phyloP scores from a whole-genome alignment of 2,113 vertebrate species.

The Saccopteryx bilineata region DNA sequence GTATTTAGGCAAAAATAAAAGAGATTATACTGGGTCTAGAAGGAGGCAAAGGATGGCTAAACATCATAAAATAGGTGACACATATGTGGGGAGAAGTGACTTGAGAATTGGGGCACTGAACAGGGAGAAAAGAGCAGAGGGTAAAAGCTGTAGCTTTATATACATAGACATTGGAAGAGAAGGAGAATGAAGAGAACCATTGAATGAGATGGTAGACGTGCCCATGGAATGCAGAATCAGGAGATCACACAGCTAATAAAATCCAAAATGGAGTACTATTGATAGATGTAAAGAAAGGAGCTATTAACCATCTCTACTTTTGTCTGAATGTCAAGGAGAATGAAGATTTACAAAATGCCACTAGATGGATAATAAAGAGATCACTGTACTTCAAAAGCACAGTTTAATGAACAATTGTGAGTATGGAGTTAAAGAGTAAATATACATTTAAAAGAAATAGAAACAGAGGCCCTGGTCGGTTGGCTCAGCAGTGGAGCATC shows the following conservation, averaged over 20 bases:
- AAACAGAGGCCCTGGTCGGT: too few relatives aligned
- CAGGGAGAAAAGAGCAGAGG: not conserved
- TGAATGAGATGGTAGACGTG: not conserved
- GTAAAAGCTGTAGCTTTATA: not conserved
- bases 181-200: not conserved
- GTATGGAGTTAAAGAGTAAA: not conserved
- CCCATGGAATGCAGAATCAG: not conserved
- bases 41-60: not conserved
- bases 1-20: not conserved
- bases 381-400: not conserved
- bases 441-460: not conserved
- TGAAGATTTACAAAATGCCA: not conserved
- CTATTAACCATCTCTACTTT: not conserved
- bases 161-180: not conserved
- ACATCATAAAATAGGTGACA: not conserved
- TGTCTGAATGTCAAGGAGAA: not conserved
- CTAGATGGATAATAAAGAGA: not conserved
- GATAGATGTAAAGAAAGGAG: not conserved
- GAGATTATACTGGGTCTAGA: not conserved
- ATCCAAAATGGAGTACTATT: not conserved
- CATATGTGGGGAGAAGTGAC: not conserved
- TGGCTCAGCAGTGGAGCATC: too few relatives aligned
- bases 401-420: not conserved
- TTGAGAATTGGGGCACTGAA: not conserved
- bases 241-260: not conserved